Base-by-base conservation (phyloP, 2,888 invertebrate genomes). In the Apodemia mormo region DNA sequence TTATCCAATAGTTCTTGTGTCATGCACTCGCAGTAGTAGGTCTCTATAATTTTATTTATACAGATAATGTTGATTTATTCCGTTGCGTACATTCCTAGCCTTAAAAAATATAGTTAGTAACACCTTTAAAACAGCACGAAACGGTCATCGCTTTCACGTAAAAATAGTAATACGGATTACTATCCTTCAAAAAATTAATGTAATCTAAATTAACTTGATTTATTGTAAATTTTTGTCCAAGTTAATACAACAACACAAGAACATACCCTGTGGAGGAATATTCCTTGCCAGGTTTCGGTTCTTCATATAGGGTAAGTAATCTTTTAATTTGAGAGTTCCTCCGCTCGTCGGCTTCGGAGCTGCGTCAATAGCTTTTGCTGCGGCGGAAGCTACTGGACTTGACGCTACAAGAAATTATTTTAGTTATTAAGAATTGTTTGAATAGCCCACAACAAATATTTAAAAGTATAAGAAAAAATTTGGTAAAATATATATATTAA, bases 301-400 rank as follows among this genome's bases (percentile, higher is more conserved):
- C 80, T 96, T 96, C 95, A 96, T 96, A 71, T 95, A 96, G 0
- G 97, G 97, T 69, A 98, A 89, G 85, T 97, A 98, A 87, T 99
- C 98, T 82, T 98, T 97, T 52, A 98, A 90, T 82, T 98, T 98
- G 29, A 97, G 95, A 1, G 95, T 89, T 12, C 78, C 78, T 68
- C 81, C 85, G 29, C 73, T 70, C 4, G 77, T 33, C 8, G 81
- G 75, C n/a, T 74, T 68, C 12, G 79, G 76, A 1, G 70, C 69
- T 0, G 73, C 29, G 8, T 81, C 79, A 0, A 79, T 67, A 0
- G 73, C 65, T 2, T 82, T 73, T 0, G 79, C 64, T 0, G 84
- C 74, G 0, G 82, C 73, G 0, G 81, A 61, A 0, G 83, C 30
- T 0, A 68, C 72, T 8, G 75, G 69, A 12, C 75, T 65, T 1